Evolutionary conservation across 2,113 vertebrate species (phyloP), one percentile per base, ranked within the genome.

Genomic region (Tyrannus savana): DNA sequence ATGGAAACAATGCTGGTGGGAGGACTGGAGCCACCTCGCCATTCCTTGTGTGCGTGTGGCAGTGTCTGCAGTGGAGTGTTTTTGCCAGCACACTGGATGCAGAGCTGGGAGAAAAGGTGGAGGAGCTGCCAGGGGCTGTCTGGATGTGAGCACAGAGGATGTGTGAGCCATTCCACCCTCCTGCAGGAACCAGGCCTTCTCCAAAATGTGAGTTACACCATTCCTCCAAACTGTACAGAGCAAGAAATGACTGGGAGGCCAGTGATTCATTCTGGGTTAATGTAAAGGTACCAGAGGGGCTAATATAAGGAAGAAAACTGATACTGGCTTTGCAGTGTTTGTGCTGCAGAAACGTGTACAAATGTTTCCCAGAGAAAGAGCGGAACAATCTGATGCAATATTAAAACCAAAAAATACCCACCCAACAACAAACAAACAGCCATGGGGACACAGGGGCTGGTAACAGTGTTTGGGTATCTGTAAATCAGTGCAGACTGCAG

Each of bases 221-320:
- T 93, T 95, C 79, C 86, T 95, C 59, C 78, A 78, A 82, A 44
- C 52, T 76, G 41, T 33, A 9, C 64, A 18, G 25, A 89, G 44
- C 87, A 72, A 96, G 76, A 71, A 89, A 53, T 69, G 69, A 50
- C 90, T 89, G 81, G 58, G 92, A 91, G 83, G 92, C 69, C 80
- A 62, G 50, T 77, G 85, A 96, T 95, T 92, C 86, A 76, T 96
- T 82, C 67, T 78, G 89, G 76, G 66, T 89, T 94, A 81, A 94
- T 78, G 86, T 87, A 87, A 96, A 92, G 76, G 86, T 82, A 96
- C 96, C 80, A 3, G 88, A 87, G 92, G 83, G 96, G 95, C 85
- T 96, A 89, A 93, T 94, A 92, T 14, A 84, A 78, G 73, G 47
- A 60, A 81, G 90, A 93, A 95, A 96, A 93, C 53, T 92, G 92